Evolutionary conservation across 2,113 vertebrate genomes (phyloP), one percentile per base, ranked within the genome.

Genomic region (Pseudopipra pipra): DNA sequence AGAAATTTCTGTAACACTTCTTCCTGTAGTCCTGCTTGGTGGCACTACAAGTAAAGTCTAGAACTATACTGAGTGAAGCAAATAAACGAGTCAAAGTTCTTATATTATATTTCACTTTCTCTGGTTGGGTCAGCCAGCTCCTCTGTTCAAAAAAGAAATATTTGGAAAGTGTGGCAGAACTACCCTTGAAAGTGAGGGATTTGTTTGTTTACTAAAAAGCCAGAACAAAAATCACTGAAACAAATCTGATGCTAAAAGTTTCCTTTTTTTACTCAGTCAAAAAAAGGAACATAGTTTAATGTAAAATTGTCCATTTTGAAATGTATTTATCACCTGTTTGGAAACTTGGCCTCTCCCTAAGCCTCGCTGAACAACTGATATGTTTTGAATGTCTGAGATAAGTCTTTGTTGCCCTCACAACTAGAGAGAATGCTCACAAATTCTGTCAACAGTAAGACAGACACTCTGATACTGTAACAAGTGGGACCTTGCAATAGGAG

Each of bases 351-450:
- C 14, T 79, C 35, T 93, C 43, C 43, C 8, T 75, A 41, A 25
- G 39, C 73, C 46, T 83, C 83, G 47, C 43, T 79, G 33, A 79
- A 33, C 25, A 63, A 37, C 63, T 73, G 54, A 10, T 87, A 4
- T 0, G 0, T 49, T 41, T 30, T 41, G 8, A 68, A 31, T 76
- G 58, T 25, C 47, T 0, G 1, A 72, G 66, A 24, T 61, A 15
- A 49, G 44, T 47, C 58, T 67, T 82, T 72, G 39, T 66, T 89
- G 74, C 72, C 25, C 35, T 83, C 44, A 15, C 41, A 61, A 18
- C 28, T 20, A 44, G 17, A 52, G 61, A 66, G 35, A 83, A 58
- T 1, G 5, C 31, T 93, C 17, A 8, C 30, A 74, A 77, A 46
- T 71, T 70, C 78, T 78, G 74, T 85, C 73, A 85, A 22, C 71